Percentiles rank a stretch among this genome's conserved stretches.
Evolutionary conservation across 2,797 vertebrate genomes (phyloP).

Genomic region (Oreochromis grahami): DNA sequence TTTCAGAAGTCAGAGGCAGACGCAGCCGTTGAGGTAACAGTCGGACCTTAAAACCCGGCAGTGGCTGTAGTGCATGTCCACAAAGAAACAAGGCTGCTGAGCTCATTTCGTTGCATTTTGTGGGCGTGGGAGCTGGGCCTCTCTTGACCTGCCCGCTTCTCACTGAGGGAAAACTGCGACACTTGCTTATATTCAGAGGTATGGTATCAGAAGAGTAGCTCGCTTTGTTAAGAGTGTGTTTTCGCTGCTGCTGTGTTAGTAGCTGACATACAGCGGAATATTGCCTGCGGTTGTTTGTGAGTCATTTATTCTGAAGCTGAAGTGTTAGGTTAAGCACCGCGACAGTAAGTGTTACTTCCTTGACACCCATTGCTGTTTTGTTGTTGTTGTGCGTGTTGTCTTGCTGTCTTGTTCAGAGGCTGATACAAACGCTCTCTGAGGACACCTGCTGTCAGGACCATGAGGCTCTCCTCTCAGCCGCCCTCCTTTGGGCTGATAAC

Average conservation of each 20-base stretch:
- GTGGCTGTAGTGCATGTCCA: no score
- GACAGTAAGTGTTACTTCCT: not conserved
- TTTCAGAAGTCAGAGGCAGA: not conserved
- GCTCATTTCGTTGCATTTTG: not conserved
- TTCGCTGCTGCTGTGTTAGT: not conserved
- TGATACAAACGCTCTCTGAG: not conserved
- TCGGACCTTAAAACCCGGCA: not conserved
- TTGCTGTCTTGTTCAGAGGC: not conserved
- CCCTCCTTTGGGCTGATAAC: not conserved
- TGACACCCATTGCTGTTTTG: not conserved
- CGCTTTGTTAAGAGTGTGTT: not conserved
- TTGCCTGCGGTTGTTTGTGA: not conserved
- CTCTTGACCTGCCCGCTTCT: rapidly evolving
- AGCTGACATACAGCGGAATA: not conserved
- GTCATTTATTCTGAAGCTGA: not conserved
- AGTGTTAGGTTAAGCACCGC: not conserved
- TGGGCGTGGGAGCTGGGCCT: not conserved
- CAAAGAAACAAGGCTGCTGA: no score
- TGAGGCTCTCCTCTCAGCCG: not conserved
- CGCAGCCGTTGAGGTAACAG: no score
- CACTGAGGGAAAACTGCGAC: not conserved
- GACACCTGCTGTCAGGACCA: conserved; percentile 6
- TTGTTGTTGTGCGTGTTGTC: not conserved
- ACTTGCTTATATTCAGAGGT: not conserved
- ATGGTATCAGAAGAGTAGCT: not conserved